These are phyloP conservation scores for Nemapogon koenigi DNA, from an alignment of 2,888 invertebrate species.

Conservation along the genomic window DNA sequence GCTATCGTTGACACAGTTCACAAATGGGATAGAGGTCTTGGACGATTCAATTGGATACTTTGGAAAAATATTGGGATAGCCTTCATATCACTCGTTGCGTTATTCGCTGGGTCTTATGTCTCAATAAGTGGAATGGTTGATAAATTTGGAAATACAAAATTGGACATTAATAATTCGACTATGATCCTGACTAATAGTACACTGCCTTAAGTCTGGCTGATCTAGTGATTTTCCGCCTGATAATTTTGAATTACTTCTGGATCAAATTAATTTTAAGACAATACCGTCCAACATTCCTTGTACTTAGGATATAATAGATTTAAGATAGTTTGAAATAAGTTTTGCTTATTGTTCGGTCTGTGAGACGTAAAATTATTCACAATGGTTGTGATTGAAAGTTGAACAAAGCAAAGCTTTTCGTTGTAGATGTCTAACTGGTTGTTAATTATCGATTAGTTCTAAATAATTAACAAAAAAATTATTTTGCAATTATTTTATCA, in stretches of 20 bases:
- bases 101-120: conserved; percentile 45
- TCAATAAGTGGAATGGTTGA: conserved; percentile 40
- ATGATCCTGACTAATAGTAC: conserved; percentile 1
- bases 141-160: conserved; percentile 22
- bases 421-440: neutral
- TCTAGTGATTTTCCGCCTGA: no score
- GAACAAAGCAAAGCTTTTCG: conserved; percentile 1
- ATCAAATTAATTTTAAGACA: no score
- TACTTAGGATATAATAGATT: no score
- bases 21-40: conserved; percentile 71
- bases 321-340: neutral
- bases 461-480: neutral
- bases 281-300: no score
- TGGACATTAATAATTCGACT: conserved; percentile 8
- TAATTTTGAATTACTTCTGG: no score
- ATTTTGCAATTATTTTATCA: neutral
- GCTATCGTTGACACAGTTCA: conserved; percentile 77
- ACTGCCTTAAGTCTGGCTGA: neutral
- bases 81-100: conserved; percentile 37
- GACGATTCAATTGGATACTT: conserved; percentile 70
- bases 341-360: neutral
- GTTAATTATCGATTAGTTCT: neutral
- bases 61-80: conserved; percentile 68
- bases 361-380: conserved; percentile 1
- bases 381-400: conserved; percentile 5